A percentile compares a stretch with the other conserved stretches of the same genome.
These are phyloP conservation scores for Spinus pinus DNA, from an alignment of 2,797 vertebrate species.

Conservation along the genomic window DNA sequence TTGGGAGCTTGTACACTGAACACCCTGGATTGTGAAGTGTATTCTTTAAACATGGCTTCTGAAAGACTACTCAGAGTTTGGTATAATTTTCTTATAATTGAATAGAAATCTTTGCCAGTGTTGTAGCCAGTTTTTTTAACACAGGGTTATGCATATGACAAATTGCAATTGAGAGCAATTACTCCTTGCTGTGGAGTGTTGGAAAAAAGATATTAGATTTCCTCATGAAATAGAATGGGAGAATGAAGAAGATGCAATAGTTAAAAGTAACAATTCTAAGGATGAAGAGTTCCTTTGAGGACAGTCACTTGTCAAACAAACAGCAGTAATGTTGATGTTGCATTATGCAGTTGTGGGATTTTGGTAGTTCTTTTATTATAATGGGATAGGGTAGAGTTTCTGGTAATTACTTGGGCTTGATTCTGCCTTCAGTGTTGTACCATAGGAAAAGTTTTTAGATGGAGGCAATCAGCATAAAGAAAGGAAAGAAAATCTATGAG, in stretches of 20 bases:
- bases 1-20: neutral
- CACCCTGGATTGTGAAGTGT: neutral
- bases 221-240: neutral
- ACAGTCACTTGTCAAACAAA: neutral
- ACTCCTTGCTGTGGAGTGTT: neutral
- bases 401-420: neutral
- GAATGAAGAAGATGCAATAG: neutral
- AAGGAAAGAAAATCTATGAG: neutral
- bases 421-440: neutral
- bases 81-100: neutral
- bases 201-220: neutral
- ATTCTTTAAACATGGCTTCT: neutral
- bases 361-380: neutral
- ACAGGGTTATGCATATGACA: neutral
- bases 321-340: rapidly evolving
- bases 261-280: neutral
- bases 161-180: neutral
- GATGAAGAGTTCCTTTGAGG: neutral
- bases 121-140: neutral
- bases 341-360: neutral
- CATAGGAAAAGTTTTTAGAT: neutral
- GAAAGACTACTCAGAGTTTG: rapidly evolving
- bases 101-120: neutral
- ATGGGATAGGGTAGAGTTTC: neutral
- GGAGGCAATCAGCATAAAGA: neutral